Evolutionary conservation across 2,797 vertebrate genomes (phyloP), one percentile per base, ranked within the genome.

Genomic region (Delichon dasypus): DNA sequence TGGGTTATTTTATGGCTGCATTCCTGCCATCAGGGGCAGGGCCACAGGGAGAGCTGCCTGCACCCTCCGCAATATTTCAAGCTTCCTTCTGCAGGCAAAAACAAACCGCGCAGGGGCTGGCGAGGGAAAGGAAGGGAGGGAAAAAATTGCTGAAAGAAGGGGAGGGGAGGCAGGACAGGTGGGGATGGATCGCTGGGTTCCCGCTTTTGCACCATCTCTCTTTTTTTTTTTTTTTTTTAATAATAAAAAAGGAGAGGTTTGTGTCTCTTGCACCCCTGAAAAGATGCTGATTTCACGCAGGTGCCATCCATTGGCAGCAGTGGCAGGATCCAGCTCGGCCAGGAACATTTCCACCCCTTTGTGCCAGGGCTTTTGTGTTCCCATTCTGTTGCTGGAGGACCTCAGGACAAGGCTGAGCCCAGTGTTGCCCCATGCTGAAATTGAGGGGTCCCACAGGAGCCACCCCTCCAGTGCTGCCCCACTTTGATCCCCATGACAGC

Each of bases 1-100:
- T 98, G 96, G 97, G 94, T 96, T 97, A 90, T 96, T 97, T 98
- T 97, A 97, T 97, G 97, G 97, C 97, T 97, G 96, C 84, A 80
- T 94, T 91, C 30, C 55, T 96, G 97, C 97, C 97, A 93, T 90
- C 74, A 75, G 97, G 97, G 98, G 96, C 97, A 97, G 72, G 97
- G 93, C 98, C 98, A 36, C 88, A 48, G 97, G 97, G 98, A 98
- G 83, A 54, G 27, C 77, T 97, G 96, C 96, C 58, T 79, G 62
- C 13, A 68, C 96, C 97, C 91, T 97, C 76, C 70, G 61, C 97
- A 94, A 97, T 98, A 98, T 98, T 98, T 98, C 98, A 98, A 96
- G 88, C 86, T 97, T 98, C 96, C 85, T 97, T 98, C 98, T 95
- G 98, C 98, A 93, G 88, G 76, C 47, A 89, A 91, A 91, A 97